Evolutionary conservation across 2,797 vertebrate species (phyloP).

Genomic region (Percopsis omiscomaycus): DNA sequence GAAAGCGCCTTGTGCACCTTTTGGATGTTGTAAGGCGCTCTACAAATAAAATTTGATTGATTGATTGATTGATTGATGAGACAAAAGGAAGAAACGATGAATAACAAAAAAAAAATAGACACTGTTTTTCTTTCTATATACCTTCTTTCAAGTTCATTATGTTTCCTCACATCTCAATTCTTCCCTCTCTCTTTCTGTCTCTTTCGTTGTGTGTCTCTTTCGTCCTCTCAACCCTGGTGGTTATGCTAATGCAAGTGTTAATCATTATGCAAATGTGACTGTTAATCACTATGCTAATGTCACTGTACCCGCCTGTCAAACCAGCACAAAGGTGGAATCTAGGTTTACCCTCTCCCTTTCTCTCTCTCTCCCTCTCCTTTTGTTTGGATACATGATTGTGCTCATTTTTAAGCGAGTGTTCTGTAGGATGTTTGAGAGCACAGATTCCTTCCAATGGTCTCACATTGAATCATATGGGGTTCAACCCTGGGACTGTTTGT

Average conservation of each 20-base stretch:
- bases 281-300: slow-evolving; percentile 56
- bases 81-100: no score
- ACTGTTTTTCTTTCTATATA: background rate
- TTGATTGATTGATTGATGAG: no score
- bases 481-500: no score
- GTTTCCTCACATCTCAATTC: background rate
- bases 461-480: no score
- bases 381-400: background rate
- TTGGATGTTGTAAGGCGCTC: no score
- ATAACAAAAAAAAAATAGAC: no score
- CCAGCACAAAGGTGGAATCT: slow-evolving; percentile 11
- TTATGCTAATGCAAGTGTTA: slow-evolving; percentile 54
- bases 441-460: no score
- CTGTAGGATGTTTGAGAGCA: no score
- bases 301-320: slow-evolving; percentile 38
- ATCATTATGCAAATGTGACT: slow-evolving; percentile 50
- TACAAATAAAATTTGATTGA: background rate
- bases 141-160: background rate
- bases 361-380: background rate
- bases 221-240: slow-evolving; percentile 20
- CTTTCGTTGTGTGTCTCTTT: slow-evolving; percentile 1
- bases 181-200: background rate
- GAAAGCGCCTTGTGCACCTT: no score
- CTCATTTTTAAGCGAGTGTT: no score
- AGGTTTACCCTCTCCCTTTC: background rate